Evolutionary conservation across 1,140 invertebrate genomes (phyloP), one percentile per base, ranked within the genome.

Genomic region (Camponotus floridanus): DNA sequence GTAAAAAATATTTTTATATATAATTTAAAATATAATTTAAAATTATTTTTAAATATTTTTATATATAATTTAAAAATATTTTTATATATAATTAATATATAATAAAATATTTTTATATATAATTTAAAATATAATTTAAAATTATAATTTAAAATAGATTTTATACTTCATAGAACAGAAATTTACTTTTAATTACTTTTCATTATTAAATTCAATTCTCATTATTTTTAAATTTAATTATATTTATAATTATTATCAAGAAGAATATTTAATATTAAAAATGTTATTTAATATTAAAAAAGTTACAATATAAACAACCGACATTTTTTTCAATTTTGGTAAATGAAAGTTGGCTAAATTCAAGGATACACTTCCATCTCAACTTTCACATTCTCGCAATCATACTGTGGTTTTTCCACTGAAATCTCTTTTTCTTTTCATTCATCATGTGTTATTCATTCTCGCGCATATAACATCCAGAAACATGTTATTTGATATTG

Each of bases 401-500:
- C 42, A 33, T 5, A 5, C 3, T 8, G 9, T n/a, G 13, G 9
- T 67, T 4, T 7, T 65, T 11, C 18, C 55, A 9, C 15, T 6
- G 13, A 13, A 3, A 11, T 11, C 15, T 6, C 13, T n/a, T 33
- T 36, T 26, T 9, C 59, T 42, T 36, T 84, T 26, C 36, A 61
- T 76, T 48, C 2, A 26, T 74, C 4, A 7, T 6, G 13, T 8
- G 13, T 33, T 42, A 31, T n/a, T 55, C 55, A 31, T 65, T 48
- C 5, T 64, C 31, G n/a, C 45, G 45, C 45, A 13, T 33, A 13
- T 67, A 33, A 39, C 36, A 1, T 67, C n/a, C 13, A 31, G 11
- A 55, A 79, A 68, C 45, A 21, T 13, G 62, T 5, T 13, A 57
- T 48, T 68, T 8, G 15, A 80, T 68, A 80, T 57, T 57, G 55